Conservation (phyloP, 2,113 vertebrate species). For the Ancistrus triradiatus region DNA sequence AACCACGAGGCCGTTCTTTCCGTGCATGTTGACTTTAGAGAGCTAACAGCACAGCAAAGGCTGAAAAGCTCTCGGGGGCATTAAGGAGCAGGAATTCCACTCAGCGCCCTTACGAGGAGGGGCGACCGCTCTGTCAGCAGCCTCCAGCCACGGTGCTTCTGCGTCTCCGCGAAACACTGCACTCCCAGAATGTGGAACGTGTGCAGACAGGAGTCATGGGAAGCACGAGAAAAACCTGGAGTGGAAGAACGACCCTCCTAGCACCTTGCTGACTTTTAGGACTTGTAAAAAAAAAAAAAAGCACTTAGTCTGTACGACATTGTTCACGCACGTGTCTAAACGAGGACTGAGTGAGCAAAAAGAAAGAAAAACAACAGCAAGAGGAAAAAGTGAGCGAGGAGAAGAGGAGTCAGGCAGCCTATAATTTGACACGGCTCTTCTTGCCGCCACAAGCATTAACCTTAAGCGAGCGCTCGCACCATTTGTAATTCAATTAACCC, state of each 20-base stretch:
- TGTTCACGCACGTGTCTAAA: too few relatives aligned
- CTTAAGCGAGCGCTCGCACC: too few relatives aligned
- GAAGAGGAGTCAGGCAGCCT: neutral
- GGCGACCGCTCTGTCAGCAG: slow-evolving; percentile 50
- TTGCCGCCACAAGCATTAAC: neutral
- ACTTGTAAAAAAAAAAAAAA: too few relatives aligned
- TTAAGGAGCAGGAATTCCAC: slow-evolving; percentile 33
- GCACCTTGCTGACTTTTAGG: slow-evolving; percentile 50
- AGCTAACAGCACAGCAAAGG: neutral
- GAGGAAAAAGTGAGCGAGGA: neutral
- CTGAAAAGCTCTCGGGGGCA: slow-evolving; percentile 12
- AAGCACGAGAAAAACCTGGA: slow-evolving; percentile 58
- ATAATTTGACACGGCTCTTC: neutral
- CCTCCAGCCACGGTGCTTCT: slow-evolving; percentile 45
- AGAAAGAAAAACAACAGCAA: neutral
- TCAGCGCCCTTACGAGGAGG: slow-evolving; percentile 20
- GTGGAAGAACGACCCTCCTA: slow-evolving; percentile 53
- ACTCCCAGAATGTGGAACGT: slow-evolving; percentile 66
- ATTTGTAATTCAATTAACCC: neutral
- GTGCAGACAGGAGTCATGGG: slow-evolving; percentile 62
- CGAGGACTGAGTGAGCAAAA: neutral
- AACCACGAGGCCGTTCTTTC: slow-evolving; percentile 1
- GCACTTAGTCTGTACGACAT: neutral
- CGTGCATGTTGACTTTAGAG: slow-evolving; percentile 13
- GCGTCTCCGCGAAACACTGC: slow-evolving; percentile 59